Evolutionary conservation across 2,113 vertebrate species (phyloP).

Genomic region (Seriola rivoliana): DNA sequence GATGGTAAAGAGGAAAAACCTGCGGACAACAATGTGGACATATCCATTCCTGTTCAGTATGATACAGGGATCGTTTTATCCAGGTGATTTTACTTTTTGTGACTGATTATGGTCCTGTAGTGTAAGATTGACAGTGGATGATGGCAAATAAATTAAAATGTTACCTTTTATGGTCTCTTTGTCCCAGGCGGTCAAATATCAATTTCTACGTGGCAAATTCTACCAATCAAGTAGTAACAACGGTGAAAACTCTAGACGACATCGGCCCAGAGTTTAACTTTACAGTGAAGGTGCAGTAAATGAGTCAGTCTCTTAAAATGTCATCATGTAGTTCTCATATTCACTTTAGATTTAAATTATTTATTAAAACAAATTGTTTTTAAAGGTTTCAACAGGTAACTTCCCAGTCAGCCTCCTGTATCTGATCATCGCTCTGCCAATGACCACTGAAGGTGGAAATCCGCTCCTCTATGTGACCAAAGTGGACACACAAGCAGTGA

Average conservation of each 20-base stretch:
- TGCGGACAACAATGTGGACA: conserved; percentile 84
- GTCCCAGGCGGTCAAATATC: conserved; percentile 87
- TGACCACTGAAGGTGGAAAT: conserved; percentile 85
- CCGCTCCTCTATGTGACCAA: conserved; percentile 88
- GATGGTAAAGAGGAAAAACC: conserved; percentile 87
- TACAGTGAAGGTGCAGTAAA: conserved; percentile 87
- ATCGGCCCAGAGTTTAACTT: conserved; percentile 93
- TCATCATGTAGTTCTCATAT: background rate
- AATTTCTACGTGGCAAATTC: conserved; percentile 91
- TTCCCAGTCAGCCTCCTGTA: conserved; percentile 86
- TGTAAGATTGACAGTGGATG: background rate
- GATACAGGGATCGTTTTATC: conserved; percentile 90
- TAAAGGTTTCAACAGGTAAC: conserved; percentile 87
- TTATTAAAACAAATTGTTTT: background rate
- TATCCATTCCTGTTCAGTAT: conserved; percentile 87
- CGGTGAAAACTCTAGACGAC: conserved; percentile 86
- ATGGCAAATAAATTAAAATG: background rate
- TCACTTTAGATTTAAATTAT: background rate
- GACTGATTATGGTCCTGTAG: background rate
- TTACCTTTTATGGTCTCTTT: conserved; percentile 13
- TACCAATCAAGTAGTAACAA: conserved; percentile 73
- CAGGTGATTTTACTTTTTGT: conserved; percentile 78
- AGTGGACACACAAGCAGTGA: conserved; percentile 85
- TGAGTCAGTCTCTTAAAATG: background rate
- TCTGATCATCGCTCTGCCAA: conserved; percentile 87